Conservation (phyloP, 2,888 invertebrate genomes). For the Leucophora obtusa region DNA sequence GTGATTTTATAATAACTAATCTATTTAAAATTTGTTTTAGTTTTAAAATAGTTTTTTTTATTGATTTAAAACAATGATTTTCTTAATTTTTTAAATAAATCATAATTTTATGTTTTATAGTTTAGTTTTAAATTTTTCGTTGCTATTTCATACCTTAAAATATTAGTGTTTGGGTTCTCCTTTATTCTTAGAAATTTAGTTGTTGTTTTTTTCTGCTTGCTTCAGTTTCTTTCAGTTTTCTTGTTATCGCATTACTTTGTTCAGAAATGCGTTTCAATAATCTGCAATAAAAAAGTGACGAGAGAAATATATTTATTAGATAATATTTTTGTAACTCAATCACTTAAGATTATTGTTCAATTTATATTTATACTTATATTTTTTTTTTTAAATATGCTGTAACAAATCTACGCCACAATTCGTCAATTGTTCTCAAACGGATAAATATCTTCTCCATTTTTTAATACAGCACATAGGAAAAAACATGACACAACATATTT, state of each 20-base stretch:
- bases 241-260: slow-evolving; percentile 31
- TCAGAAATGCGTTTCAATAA: slow-evolving; percentile 74
- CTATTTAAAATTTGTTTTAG: not conserved
- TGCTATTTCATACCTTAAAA: slow-evolving; percentile 29
- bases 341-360: not conserved
- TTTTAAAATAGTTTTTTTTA: not conserved
- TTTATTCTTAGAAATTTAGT: slow-evolving; percentile 13
- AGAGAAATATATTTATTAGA: not conserved
- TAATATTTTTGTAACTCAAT: not conserved
- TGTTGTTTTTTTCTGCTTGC: not conserved
- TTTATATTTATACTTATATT: too few species aligned
- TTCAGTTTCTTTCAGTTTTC: not conserved
- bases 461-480: too few species aligned
- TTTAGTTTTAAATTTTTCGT: slow-evolving; percentile 32
- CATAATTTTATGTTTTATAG: too few species aligned
- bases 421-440: too few species aligned
- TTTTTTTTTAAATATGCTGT: too few species aligned
- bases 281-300: slow-evolving; percentile 66
- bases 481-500: too few species aligned
- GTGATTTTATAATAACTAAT: not conserved
- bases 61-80: not conserved
- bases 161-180: not conserved
- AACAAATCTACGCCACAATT: too few species aligned
- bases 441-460: too few species aligned
- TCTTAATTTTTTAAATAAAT: not conserved